phyloP scores from a whole-genome alignment of 2,888 invertebrate species.

The Tenodera sinensis region DNA sequence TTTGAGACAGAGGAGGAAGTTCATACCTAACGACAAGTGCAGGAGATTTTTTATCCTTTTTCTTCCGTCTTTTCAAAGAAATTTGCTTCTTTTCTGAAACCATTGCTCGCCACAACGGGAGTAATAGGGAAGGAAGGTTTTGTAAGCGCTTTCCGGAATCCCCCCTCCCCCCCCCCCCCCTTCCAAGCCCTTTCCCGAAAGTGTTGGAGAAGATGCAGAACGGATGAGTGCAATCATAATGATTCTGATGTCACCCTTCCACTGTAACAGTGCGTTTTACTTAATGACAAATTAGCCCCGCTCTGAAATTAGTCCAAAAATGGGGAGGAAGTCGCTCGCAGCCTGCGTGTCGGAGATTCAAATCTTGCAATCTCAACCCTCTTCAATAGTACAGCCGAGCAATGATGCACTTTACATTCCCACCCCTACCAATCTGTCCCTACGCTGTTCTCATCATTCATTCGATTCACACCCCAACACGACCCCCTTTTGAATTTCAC shows the following conservation, averaged over 20 bases:
- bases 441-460: neutral
- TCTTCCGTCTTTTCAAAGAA: neutral
- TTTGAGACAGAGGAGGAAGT: no score
- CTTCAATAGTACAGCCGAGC: neutral
- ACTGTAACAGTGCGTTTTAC: slow-evolving; percentile 8
- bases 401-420: neutral
- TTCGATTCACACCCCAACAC: neutral
- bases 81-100: neutral
- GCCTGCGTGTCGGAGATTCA: neutral
- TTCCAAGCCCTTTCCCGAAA: neutral
- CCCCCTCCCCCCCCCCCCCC: no score
- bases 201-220: no score
- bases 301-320: neutral
- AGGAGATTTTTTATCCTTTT: no score
- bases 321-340: neutral
- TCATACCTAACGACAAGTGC: no score
- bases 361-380: neutral
- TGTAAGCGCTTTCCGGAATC: neutral
- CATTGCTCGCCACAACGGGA: neutral
- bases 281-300: slow-evolving; percentile 24
- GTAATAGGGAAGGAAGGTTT: neutral
- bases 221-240: neutral
- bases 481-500: slow-evolving; percentile 5
- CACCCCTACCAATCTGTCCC: neutral
- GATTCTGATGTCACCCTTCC: neutral